Evolutionary conservation across 1,140 invertebrate genomes (phyloP), one percentile per base, ranked within the genome.

Genomic region (Drosophila asahinai): DNA sequence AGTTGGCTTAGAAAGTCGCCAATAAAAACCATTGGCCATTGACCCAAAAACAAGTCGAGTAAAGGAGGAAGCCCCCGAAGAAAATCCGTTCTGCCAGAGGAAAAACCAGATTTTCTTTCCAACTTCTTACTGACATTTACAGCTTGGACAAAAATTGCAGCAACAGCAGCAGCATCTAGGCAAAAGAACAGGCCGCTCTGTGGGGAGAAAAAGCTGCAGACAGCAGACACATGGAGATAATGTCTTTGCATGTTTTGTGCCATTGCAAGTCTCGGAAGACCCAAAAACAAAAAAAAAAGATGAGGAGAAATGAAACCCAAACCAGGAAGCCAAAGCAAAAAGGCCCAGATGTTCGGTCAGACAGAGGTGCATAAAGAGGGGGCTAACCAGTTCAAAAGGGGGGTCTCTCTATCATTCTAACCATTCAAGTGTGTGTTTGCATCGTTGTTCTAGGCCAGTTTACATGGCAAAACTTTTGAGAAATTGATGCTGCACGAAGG

Each of bases 181-280:
- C 40, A 65, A n/a, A 45, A 61, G 63, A 19, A 60, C 36, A 52
- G 38, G 45, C 38, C 12, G 14, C 54, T 40, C 59, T 19, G n/a
- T 40, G 48, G 48, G 19, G 42, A 43, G 19, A 75, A 86, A 68
- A 73, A 73, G 60, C 70, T 51, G 58, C 38, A 65, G 76, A 66
- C 81, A 68, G 76, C 81, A 68, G 76, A 80, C 65, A 83, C 65
- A 83, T 83, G 86, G 52, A 84, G 86, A 90, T 90, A 89, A 84
- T 87, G 81, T 84, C 84, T 84, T 78, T 84, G 82, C 82, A 81
- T 84, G 73, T 84, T 84, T 77, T 75, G 54, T 78, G 52, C 71
- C 83, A 82, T 81, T 67, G 77, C 68, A 80, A 87, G 89, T 83
- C 83, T 78, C 84, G 52, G 65, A 30, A 59, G 62, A 70, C 59